Evolutionary conservation across 2,797 vertebrate genomes (phyloP), one percentile per base, ranked within the genome.

Genomic region (Lagodon rhomboides): DNA sequence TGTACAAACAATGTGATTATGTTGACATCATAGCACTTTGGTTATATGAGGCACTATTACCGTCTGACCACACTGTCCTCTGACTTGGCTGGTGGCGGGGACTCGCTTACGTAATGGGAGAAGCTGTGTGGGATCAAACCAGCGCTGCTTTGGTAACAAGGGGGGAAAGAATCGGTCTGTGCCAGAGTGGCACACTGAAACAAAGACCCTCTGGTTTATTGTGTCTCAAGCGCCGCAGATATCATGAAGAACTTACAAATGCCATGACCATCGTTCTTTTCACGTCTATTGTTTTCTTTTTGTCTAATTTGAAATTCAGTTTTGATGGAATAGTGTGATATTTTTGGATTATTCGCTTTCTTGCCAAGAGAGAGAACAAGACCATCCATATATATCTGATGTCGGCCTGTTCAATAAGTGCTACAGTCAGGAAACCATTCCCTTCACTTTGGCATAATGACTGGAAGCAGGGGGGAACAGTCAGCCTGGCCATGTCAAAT

Each of bases 21-120:
- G 79, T 89, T 94, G 93, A 94, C 93, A 94, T 95, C 95, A 95
- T 92, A 75, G 89, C 78, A 89, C 88, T 94, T 92, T 88, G 88
- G 91, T 91, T 92, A 86, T 91, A 85, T 68, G 87, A 89, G 58
- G 75, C 68, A 79, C 81, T 59, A 88, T 93, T 90, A 89, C 69
- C 22, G 62, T 47, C 86, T 83, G 87, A 93, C 92, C 91, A 82
- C 92, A 84, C 67, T 83, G 86, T 90, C 89, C 89, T 89, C 60
- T 16, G 66, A 85, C 73, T 90, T 91, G 87, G 91, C 91, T 68
- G 22, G 74, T 73, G 62, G 59, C 64, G 23, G 84, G 84, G 80
- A 92, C 88, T 81, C 83, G 72, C 89, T 92, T 89, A 90, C 84
- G 91, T 93, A 90, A 93, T 93, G 92, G 92, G 82, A 90, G 76